Percentiles rank a stretch among this genome's conserved stretches.
Evolutionary conservation across 2,888 invertebrate species (phyloP).

Genomic region (Lagria hirta): DNA sequence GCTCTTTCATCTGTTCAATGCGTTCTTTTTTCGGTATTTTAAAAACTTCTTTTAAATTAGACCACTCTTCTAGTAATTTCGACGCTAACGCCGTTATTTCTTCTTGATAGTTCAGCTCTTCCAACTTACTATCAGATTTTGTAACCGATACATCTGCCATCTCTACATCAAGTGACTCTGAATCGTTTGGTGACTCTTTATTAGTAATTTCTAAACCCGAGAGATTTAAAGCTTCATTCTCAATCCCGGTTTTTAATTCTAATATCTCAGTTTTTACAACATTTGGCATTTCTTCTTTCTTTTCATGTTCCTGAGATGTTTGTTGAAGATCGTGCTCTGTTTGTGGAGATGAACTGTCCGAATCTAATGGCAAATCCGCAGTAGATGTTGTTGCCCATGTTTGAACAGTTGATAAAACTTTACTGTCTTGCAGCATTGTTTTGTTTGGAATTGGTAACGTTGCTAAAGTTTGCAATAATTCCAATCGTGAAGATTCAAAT

Average conservation of each 20-base stretch:
- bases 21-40: conserved; percentile 93
- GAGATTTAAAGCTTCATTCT: too few species aligned
- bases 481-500: conserved; percentile 57
- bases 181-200: too few species aligned
- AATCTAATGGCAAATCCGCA: conserved; percentile 50
- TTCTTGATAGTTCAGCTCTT: conserved; percentile 44
- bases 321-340: conserved; percentile 32
- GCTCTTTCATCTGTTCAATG: conserved; percentile 93
- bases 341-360: conserved; percentile 51
- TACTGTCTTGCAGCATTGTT: conserved; percentile 89
- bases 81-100: conserved; percentile 63
- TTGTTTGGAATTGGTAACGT: conserved; percentile 90
- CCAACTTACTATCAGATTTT: too few species aligned
- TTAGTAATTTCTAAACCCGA: too few species aligned
- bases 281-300: conserved; percentile 3
- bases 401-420: conserved; percentile 81
- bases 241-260: background rate
- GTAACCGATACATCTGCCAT: too few species aligned
- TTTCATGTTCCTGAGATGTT: conserved; percentile 7
- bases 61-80: conserved; percentile 74
- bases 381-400: conserved; percentile 68
- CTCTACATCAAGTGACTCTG: too few species aligned
- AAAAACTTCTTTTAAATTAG: conserved; percentile 74
- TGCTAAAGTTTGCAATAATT: conserved; percentile 77
- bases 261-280: background rate